A percentile compares a stretch with the other conserved stretches of the same genome.
Evolutionary conservation across 2,797 vertebrate genomes (phyloP).

Genomic region (Syngnathus rostellatus): DNA sequence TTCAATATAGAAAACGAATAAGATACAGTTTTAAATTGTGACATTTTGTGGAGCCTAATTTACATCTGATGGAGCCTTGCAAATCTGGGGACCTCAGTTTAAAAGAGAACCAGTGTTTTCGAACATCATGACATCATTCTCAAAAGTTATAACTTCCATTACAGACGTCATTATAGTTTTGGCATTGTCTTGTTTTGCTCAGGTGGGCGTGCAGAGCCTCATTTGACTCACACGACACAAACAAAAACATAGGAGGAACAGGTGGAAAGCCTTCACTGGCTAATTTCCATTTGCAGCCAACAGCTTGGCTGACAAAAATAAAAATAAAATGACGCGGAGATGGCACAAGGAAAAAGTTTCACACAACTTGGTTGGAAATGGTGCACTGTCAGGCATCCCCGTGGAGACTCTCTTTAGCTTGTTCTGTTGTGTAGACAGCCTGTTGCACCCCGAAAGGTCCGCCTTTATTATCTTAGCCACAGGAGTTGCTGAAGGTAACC

Average conservation of each 20-base stretch:
- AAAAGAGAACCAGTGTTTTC: neutral
- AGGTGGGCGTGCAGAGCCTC: slow-evolving; percentile 39
- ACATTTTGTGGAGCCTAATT: neutral
- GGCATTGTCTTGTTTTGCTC: slow-evolving; percentile 31
- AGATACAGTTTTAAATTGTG: neutral
- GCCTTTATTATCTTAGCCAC: slow-evolving; percentile 39
- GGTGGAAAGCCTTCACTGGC: slow-evolving; percentile 23
- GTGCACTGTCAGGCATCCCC: slow-evolving; percentile 9
- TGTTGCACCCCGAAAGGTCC: slow-evolving; percentile 4
- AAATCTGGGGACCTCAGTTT: neutral
- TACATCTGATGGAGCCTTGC: neutral
- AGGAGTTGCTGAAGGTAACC: slow-evolving; percentile 40
- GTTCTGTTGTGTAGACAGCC: slow-evolving; percentile 13
- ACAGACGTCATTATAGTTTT: neutral
- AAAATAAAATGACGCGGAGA: slow-evolving; percentile 11
- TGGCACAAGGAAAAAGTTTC: slow-evolving; percentile 39
- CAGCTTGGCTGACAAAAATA: slow-evolving; percentile 33
- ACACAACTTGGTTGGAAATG: slow-evolving; percentile 23
- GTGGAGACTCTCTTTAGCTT: slow-evolving; percentile 3
- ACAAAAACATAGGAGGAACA: slow-evolving; percentile 39
- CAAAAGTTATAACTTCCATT: neutral
- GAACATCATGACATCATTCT: neutral
- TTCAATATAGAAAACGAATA: too few species aligned
- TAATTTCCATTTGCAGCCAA: slow-evolving; percentile 51
- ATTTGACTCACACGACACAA: slow-evolving; percentile 38